Conservation (phyloP, 1,140 invertebrate genomes). For the Periplaneta americana region DNA sequence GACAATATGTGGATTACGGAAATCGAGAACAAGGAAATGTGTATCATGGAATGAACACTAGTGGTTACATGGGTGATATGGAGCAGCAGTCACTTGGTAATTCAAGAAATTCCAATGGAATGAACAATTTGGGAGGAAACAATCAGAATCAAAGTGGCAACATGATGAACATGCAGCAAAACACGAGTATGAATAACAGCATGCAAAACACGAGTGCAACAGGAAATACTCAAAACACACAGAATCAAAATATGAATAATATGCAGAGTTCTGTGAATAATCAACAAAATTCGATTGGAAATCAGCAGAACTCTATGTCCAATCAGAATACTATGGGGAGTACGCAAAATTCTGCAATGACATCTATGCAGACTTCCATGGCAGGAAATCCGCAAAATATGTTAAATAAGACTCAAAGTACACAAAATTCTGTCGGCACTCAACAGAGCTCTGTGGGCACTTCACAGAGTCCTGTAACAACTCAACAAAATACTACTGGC, state of each 20-base stretch:
- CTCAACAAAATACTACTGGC: constrained; percentile 3
- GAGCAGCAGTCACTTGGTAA: background rate
- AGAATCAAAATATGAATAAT: constrained; percentile 11
- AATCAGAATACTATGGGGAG: constrained; percentile 1
- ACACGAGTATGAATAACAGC: background rate
- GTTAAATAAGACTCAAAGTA: constrained; percentile 8
- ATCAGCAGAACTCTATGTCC: constrained; percentile 2
- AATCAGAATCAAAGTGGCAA: background rate
- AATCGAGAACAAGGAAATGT: constrained; percentile 18
- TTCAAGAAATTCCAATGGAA: background rate
- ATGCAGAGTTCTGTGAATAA: background rate
- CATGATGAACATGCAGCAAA: background rate
- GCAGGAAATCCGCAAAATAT: background rate
- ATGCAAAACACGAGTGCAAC: background rate
- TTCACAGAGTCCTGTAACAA: constrained; percentile 2
- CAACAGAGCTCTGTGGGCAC: constrained; percentile 1
- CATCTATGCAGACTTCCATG: background rate
- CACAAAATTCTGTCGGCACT: constrained; percentile 4
- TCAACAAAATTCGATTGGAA: background rate
- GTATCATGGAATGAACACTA: background rate
- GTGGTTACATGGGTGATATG: background rate
- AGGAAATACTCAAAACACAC: constrained; percentile 1
- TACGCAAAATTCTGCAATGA: background rate
- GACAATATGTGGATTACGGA: constrained; percentile 24
- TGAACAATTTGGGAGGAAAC: background rate